phyloP scores from a whole-genome alignment of 2,113 vertebrate genomes.

The Chionomys nivalis region DNA sequence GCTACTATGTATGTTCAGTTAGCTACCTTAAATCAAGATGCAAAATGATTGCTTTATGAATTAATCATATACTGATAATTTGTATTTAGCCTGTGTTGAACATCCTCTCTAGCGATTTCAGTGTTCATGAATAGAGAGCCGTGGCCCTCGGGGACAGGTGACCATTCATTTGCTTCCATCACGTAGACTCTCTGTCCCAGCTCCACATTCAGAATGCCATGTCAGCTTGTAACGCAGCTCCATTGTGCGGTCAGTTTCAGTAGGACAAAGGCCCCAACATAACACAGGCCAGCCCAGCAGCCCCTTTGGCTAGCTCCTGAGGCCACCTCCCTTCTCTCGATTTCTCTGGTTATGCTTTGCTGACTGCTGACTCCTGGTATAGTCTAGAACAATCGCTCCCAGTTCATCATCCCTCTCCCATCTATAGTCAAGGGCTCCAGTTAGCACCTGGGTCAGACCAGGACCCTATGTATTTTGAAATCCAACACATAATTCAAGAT shows the following conservation, averaged over 20 bases:
- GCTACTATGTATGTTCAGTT: background rate
- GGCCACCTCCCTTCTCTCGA: slow-evolving; percentile 49
- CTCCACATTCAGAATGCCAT: slow-evolving; percentile 47
- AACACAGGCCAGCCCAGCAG: slow-evolving; percentile 73
- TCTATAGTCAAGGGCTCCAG: slow-evolving; percentile 20
- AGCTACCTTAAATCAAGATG: background rate
- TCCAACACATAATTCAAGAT: background rate
- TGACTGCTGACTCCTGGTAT: slow-evolving; percentile 83
- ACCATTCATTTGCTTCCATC: background rate
- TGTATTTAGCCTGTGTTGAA: background rate
- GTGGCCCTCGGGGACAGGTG: background rate
- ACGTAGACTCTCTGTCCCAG: background rate
- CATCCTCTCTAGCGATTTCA: slow-evolving; percentile 1
- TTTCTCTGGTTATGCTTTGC: slow-evolving; percentile 77
- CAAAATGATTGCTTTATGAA: slow-evolving; percentile 18
- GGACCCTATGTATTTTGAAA: background rate
- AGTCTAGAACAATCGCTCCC: slow-evolving; percentile 83
- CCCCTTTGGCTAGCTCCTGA: slow-evolving; percentile 66
- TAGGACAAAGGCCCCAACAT: slow-evolving; percentile 70
- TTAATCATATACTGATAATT: slow-evolving; percentile 10
- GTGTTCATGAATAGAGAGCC: background rate
- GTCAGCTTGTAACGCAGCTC: slow-evolving; percentile 69
- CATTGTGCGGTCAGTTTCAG: slow-evolving; percentile 75
- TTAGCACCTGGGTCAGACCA: slow-evolving; percentile 34
- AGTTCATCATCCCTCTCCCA: slow-evolving; percentile 30